Evolutionary conservation across 1,140 invertebrate species (phyloP).

Genomic region (Scaptomyza pallida): DNA sequence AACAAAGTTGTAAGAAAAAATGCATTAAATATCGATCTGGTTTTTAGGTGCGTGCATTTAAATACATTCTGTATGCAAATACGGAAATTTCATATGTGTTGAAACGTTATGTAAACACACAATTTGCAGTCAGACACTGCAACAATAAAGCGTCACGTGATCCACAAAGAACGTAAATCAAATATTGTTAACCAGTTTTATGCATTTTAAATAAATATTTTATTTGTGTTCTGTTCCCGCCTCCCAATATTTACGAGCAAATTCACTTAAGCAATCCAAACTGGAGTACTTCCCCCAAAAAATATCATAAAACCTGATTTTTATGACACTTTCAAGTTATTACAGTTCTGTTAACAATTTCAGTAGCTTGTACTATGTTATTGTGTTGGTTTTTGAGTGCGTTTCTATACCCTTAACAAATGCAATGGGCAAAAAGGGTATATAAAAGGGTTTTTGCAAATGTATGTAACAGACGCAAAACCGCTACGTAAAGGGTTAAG

Average conservation of each 20-base stretch:
- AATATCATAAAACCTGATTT: conserved; percentile 10
- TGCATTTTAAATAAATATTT: conserved; percentile 16
- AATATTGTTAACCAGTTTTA: conserved; percentile 24
- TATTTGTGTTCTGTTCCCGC: no score
- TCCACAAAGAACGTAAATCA: conserved; percentile 5
- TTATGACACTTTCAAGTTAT: neutral
- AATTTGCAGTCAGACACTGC: conserved; percentile 6
- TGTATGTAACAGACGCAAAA: no score
- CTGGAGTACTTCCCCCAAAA: conserved; percentile 38
- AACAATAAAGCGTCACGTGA: conserved; percentile 20
- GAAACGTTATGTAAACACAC: neutral
- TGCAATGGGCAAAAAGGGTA: no score
- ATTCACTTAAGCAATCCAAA: neutral
- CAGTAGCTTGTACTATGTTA: no score
- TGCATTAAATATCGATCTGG: neutral
- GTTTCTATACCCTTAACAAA: no score
- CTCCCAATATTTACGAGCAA: no score
- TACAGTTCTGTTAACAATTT: no score
- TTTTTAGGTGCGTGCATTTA: conserved; percentile 20
- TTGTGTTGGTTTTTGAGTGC: no score
- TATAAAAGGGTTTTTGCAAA: no score
- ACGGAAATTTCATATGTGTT: neutral
- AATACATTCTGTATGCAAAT: conserved; percentile 8
- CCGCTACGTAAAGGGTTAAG: no score
- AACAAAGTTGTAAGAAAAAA: conserved; percentile 40